Evolutionary conservation across 2,888 invertebrate species (phyloP), one percentile per base, ranked within the genome.

Genomic region (Drosophila stalkeri): DNA sequence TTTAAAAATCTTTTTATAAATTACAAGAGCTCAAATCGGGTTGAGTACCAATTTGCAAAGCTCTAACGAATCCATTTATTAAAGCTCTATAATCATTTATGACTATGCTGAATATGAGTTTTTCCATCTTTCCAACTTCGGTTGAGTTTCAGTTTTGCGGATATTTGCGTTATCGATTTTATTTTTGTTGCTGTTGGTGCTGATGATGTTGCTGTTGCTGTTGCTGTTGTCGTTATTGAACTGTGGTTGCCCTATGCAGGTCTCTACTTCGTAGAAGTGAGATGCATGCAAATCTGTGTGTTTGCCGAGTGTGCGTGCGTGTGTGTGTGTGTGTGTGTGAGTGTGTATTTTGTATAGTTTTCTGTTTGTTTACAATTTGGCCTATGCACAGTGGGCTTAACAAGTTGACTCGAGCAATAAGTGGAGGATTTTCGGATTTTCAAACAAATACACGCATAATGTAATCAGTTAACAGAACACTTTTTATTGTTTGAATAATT

Each of bases 81-180:
- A 46, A 67, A 68, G 56, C 75, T 75, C 60, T 57, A 31, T 52
- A 68, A 72, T 69, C 69, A 73, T 75, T 66, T 62, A 70, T 60
- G 62, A 51, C 52, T 18, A 31, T 60, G 57, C 52, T 16, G 39
- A 44, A 49, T 61, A 47, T 16, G 44, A 52, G 35, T 47, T 55
- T 61, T 55, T 33, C 37, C 47, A 37, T 37, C 51, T 39, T 33
- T n/a, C n/a, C n/a, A n/a, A 16, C 37, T 43, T 59, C 37, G 39
- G 35, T 60, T 60, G 37, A 46, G 56, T 64, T 71, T 47, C 27
- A 70, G 70, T 66, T 72, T 44, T 72, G 63, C 61, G 55, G 61
- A 56, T 88, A 76, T 82, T 78, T 82, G 62, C 74, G 71, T 72
- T 79, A 78, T 88, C 74, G 82, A 85, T 87, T 79, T 80, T 41